These are phyloP conservation scores for Crossocerus cetratus DNA, from an alignment of 2,888 invertebrate genomes.

Conservation along the genomic window DNA sequence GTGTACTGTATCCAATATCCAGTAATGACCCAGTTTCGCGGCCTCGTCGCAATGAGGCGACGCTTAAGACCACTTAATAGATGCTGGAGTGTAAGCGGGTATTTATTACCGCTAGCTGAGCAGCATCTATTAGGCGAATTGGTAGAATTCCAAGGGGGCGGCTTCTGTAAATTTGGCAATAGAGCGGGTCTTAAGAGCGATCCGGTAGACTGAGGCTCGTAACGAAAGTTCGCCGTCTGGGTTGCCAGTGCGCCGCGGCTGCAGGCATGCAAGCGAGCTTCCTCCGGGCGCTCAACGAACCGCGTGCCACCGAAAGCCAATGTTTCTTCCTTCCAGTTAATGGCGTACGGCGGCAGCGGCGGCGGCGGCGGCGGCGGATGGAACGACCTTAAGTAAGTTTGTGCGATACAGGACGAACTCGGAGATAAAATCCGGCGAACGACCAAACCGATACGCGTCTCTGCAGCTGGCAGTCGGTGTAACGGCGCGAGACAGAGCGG, in stretches of 20 bases:
- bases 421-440: slow-evolving; percentile 12
- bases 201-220: neutral
- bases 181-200: neutral
- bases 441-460: slow-evolving; percentile 2
- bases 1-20: too few relatives aligned
- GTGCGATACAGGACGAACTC: slow-evolving; percentile 12
- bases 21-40: too few relatives aligned
- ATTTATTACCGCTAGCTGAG: neutral
- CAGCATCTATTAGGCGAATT: neutral
- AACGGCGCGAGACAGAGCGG: neutral
- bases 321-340: slow-evolving; percentile 38
- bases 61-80: too few relatives aligned
- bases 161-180: slow-evolving; percentile 3
- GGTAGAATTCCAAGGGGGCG: neutral
- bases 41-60: too few relatives aligned
- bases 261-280: neutral
- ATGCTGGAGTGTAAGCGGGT: neutral
- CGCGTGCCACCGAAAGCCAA: neutral
- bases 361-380: slow-evolving; percentile 15
- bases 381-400: slow-evolving; percentile 27
- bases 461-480: slow-evolving; percentile 4
- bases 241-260: neutral
- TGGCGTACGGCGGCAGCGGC: too few relatives aligned
- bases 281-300: neutral
- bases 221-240: neutral